These are phyloP conservation scores for Pica pica DNA, from an alignment of 2,113 vertebrate genomes.

Conservation along the genomic window DNA sequence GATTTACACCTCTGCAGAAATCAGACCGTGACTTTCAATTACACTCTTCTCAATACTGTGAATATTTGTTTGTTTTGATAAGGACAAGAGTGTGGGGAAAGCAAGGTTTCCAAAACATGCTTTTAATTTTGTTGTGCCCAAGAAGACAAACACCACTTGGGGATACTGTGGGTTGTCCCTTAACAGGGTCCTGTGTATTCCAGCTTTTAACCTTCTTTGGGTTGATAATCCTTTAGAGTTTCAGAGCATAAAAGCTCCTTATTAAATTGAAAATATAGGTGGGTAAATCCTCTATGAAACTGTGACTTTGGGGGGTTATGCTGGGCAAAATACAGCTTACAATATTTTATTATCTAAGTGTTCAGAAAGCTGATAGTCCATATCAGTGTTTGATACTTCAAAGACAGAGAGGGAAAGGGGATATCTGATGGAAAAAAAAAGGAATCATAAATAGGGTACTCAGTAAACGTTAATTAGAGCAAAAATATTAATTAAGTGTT, in stretches of 20 bases:
- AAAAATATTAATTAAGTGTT: constrained; percentile 53
- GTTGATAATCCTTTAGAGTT: background rate
- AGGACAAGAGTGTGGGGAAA: background rate
- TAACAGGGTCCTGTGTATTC: background rate
- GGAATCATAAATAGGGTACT: background rate
- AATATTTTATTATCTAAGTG: background rate
- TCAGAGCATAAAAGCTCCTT: background rate
- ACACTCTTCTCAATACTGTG: background rate
- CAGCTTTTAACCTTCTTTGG: background rate
- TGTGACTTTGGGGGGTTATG: background rate
- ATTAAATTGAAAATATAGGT: background rate
- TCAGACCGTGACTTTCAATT: background rate
- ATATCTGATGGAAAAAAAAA: background rate
- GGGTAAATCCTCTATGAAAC: background rate
- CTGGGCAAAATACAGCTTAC: background rate
- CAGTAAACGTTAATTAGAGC: constrained; percentile 25
- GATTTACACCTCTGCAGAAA: background rate
- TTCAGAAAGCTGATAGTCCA: background rate
- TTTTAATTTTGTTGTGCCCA: background rate
- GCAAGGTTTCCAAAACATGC: background rate
- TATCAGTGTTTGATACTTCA: background rate
- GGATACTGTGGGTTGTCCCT: background rate
- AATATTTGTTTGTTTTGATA: background rate
- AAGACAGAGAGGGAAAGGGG: background rate
- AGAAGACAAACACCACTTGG: background rate